Conservation (phyloP, 2,888 invertebrate species). For the Podabrus alpinus region DNA sequence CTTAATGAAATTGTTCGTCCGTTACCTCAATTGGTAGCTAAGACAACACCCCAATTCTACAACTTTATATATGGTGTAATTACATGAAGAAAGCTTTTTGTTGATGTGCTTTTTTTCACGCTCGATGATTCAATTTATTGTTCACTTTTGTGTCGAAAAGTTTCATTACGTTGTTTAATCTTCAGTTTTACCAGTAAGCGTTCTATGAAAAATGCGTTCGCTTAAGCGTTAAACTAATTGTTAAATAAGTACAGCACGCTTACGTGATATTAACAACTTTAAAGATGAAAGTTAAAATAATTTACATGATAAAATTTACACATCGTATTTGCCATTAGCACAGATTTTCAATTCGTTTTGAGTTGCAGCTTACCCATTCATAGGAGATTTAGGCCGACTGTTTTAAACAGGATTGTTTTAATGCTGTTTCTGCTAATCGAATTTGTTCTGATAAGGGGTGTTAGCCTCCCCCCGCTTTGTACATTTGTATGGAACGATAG, state of each 20-base stretch:
- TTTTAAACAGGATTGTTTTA: constrained; percentile 63
- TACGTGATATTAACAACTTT: background rate
- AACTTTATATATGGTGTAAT: constrained; percentile 30
- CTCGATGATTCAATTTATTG: constrained; percentile 39
- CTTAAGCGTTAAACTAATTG: background rate
- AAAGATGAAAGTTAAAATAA: constrained; percentile 14
- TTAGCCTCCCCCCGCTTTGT: constrained; percentile 36
- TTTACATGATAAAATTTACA: constrained; percentile 20
- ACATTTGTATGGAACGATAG: constrained; percentile 51
- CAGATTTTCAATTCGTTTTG: constrained; percentile 41
- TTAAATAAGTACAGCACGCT: background rate
- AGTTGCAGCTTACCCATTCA: constrained; percentile 33
- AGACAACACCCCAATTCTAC: constrained; percentile 30
- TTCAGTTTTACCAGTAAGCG: background rate
- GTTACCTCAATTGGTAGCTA: constrained; percentile 30
- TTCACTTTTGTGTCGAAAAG: constrained; percentile 31
- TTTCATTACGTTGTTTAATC: background rate
- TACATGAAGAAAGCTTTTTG: constrained; percentile 29
- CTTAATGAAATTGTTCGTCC: constrained; percentile 26
- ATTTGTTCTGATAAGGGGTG: constrained; percentile 56
- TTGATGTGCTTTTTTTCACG: constrained; percentile 32
- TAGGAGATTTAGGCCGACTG: constrained; percentile 48
- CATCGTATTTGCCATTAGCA: constrained; percentile 24
- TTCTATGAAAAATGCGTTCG: background rate
- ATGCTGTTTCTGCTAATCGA: constrained; percentile 65